phyloP scores from a whole-genome alignment of 2,797 vertebrate genomes.

The Danio kyathit region DNA sequence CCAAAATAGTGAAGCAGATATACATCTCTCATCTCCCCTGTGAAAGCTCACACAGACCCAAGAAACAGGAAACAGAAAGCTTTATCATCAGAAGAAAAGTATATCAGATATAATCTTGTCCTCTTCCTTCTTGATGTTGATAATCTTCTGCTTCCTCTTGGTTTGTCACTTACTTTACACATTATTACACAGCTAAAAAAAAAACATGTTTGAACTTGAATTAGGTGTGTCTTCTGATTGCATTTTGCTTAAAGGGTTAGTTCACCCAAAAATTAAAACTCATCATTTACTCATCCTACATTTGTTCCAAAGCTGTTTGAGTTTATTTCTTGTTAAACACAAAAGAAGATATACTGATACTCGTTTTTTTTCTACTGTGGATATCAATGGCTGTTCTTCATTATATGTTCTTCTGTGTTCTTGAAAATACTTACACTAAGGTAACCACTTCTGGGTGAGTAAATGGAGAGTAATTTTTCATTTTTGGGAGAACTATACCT shows the following conservation, averaged over 20 bases:
- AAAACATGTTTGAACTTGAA: background rate
- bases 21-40: background rate
- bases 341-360: too few relatives aligned
- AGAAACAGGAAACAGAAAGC: slow-evolving; percentile 34
- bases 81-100: slow-evolving; percentile 7
- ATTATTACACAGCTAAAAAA: background rate
- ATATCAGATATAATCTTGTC: slow-evolving; percentile 14
- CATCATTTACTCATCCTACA: too few relatives aligned
- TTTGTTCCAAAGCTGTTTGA: too few relatives aligned
- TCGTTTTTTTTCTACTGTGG: too few relatives aligned
- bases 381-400: too few relatives aligned
- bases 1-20: background rate
- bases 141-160: slow-evolving; percentile 9
- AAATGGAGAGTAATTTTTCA: too few relatives aligned
- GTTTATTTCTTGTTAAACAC: too few relatives aligned
- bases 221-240: slow-evolving; percentile 1
- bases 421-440: too few relatives aligned
- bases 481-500: too few relatives aligned
- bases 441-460: too few relatives aligned
- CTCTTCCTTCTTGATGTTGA: background rate
- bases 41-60: background rate
- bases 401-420: too few relatives aligned
- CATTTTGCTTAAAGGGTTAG: background rate
- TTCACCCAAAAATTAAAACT: too few relatives aligned
- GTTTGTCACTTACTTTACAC: background rate